Evolutionary conservation across 2,113 vertebrate species (phyloP).

Genomic region (Gymnogyps californianus): DNA sequence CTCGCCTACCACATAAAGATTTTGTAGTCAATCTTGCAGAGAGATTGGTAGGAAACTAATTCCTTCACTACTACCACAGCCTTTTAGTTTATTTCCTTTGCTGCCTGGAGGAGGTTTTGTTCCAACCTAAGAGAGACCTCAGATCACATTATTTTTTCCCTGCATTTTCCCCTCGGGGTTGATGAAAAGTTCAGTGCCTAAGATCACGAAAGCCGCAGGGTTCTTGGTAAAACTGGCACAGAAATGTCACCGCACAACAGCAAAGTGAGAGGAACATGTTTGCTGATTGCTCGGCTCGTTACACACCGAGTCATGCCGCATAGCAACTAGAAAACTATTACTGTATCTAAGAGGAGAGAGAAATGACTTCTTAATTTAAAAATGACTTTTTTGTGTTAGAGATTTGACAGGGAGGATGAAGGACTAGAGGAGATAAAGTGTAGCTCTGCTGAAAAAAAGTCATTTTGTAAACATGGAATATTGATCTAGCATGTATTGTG

Average conservation of each 20-base stretch:
- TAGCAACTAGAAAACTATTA: not conserved
- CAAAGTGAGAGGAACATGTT: not conserved
- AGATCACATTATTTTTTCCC: not conserved
- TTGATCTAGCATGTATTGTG: slow-evolving; percentile 39
- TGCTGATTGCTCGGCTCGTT: not conserved
- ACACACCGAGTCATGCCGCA: not conserved
- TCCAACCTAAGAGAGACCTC: not conserved
- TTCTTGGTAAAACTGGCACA: not conserved
- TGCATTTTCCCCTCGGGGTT: not conserved
- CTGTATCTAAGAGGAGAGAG: slow-evolving; percentile 24
- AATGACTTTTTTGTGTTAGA: slow-evolving; percentile 25
- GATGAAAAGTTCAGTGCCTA: not conserved
- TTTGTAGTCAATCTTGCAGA: not conserved
- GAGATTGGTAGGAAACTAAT: not conserved
- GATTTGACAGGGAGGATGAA: slow-evolving; percentile 45
- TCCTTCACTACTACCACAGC: not conserved
- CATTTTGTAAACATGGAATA: slow-evolving; percentile 59
- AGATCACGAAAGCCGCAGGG: not conserved
- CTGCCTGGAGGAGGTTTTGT: not conserved
- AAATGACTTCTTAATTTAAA: slow-evolving; percentile 59
- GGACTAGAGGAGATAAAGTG: slow-evolving; percentile 33
- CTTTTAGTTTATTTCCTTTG: not conserved
- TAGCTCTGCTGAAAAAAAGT: not conserved
- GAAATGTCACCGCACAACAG: not conserved
- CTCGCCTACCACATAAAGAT: not conserved